Conservation (phyloP, 2,113 vertebrate genomes). For the Ceyx cyanopectus region DNA sequence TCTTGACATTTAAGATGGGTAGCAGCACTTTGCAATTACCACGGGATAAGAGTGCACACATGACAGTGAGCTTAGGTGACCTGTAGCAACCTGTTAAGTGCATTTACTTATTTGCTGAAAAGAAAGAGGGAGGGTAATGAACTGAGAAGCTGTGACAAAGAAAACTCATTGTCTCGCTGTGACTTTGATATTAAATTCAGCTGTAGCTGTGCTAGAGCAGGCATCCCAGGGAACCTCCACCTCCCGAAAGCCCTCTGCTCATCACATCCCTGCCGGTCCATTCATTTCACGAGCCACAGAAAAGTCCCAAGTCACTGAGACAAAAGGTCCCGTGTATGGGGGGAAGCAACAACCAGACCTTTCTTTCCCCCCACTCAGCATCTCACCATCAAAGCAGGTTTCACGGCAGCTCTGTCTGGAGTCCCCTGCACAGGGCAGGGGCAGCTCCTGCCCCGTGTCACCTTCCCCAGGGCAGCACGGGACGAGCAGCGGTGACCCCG, state of each 20-base stretch:
- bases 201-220: neutral
- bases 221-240: neutral
- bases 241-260: neutral
- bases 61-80: constrained; percentile 30
- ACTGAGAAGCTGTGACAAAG: neutral
- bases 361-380: neutral
- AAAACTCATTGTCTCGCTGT: neutral
- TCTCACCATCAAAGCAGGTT: neutral
- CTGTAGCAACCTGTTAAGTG: constrained; percentile 37
- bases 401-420: rapidly evolving
- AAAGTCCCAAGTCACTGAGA: neutral
- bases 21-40: constrained; percentile 29
- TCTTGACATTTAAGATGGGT: constrained; percentile 37
- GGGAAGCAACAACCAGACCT: neutral
- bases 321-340: rapidly evolving
- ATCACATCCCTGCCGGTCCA: rapidly evolving
- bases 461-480: rapidly evolving
- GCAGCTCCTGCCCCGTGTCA: rapidly evolving
- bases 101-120: constrained; percentile 51
- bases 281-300: rapidly evolving
- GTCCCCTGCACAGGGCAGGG: rapidly evolving
- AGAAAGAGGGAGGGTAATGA: constrained; percentile 28
- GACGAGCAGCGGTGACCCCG: rapidly evolving
- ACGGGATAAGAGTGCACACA: constrained; percentile 15
- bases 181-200: neutral